Evolutionary conservation across 1,140 invertebrate genomes (phyloP).

Genomic region (Drosophila nigrodunni): DNA sequence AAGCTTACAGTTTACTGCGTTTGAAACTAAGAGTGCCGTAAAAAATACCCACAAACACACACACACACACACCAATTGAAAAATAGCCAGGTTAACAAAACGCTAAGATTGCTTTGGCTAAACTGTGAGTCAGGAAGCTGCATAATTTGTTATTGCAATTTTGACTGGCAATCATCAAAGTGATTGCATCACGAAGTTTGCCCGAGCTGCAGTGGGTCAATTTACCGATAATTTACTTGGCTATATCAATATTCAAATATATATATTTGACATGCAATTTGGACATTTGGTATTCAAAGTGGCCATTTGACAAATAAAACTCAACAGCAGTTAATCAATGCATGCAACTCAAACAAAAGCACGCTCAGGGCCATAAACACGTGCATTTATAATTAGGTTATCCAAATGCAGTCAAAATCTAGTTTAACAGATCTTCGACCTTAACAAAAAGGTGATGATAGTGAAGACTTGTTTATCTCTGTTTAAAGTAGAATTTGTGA

Average conservation of each 20-base stretch:
- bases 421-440: not conserved
- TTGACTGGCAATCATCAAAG: constrained; percentile 44
- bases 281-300: constrained; percentile 21
- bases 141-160: constrained; percentile 49
- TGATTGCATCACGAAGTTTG: constrained; percentile 44
- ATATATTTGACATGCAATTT: constrained; percentile 11
- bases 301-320: constrained; percentile 24
- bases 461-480: not conserved
- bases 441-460: constrained; percentile 1
- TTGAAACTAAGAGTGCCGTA: constrained; percentile 68
- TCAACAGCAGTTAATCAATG: constrained; percentile 31
- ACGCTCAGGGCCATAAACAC: constrained; percentile 13
- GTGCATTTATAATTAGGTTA: not conserved
- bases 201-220: constrained; percentile 1
- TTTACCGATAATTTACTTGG: constrained; percentile 3
- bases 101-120: constrained; percentile 53
- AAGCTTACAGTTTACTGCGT: constrained; percentile 44
- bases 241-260: constrained; percentile 30
- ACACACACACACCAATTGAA: constrained; percentile 40
- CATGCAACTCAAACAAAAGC: constrained; percentile 24
- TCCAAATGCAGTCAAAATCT: not conserved
- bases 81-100: constrained; percentile 48
- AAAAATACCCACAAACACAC: constrained; percentile 35
- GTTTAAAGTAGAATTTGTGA: not conserved
- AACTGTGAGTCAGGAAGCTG: constrained; percentile 67